Conservation (phyloP, 2,797 vertebrate species). For the Vespertilio murinus region DNA sequence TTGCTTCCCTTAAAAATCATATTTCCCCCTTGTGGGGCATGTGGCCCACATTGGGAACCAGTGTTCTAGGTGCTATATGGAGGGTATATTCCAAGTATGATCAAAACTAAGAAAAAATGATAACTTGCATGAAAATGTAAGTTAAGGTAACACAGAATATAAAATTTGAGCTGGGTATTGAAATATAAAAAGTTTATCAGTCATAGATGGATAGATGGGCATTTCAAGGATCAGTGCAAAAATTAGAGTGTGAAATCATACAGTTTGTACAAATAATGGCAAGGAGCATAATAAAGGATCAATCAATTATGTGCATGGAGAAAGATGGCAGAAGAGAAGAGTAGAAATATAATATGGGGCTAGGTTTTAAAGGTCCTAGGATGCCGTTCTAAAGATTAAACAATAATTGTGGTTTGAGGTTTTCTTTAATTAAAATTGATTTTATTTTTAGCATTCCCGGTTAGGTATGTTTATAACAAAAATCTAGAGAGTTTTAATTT, state of each 20-base stretch:
- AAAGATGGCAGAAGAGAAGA: background rate
- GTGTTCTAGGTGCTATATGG: background rate
- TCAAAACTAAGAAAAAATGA: slow-evolving; percentile 14
- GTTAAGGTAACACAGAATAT: background rate
- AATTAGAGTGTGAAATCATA: background rate
- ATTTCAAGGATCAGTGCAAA: background rate
- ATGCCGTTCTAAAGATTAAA: background rate
- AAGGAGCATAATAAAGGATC: background rate
- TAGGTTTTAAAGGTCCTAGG: background rate
- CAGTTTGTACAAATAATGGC: background rate
- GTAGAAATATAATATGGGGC: background rate
- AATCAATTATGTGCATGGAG: background rate
- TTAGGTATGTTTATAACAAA: background rate
- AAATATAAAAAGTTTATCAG: background rate
- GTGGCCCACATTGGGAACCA: too few relatives aligned
- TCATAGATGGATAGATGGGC: background rate
- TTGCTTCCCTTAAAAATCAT: too few relatives aligned
- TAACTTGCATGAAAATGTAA: background rate
- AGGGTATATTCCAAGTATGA: background rate
- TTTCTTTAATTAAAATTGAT: background rate
- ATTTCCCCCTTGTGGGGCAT: too few relatives aligned
- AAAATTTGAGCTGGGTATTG: background rate
- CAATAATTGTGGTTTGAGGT: background rate
- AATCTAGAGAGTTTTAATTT: background rate
- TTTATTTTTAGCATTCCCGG: background rate